Evolutionary conservation across 2,797 vertebrate genomes (phyloP).

Genomic region (Liasis olivaceus): DNA sequence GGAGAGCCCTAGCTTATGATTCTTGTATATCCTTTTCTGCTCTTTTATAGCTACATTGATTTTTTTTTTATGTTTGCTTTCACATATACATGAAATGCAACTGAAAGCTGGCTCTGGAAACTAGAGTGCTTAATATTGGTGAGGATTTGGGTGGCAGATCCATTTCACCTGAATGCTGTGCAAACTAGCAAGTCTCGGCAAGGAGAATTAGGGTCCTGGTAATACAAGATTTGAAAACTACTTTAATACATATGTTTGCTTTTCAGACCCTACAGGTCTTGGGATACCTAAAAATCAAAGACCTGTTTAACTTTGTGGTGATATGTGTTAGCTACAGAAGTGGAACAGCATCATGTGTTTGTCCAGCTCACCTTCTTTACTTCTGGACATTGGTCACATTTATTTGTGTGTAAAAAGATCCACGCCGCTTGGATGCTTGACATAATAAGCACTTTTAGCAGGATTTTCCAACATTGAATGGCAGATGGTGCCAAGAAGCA

Average conservation of each 20-base stretch:
- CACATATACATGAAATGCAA: not conserved
- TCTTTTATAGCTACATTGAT: not conserved
- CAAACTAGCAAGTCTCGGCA: not conserved
- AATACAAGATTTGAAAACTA: not conserved
- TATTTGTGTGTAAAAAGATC: not conserved
- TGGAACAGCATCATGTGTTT: conserved; percentile 45
- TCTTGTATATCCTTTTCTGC: not conserved
- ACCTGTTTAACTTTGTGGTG: not conserved
- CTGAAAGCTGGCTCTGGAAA: not conserved
- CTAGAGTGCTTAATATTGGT: not conserved
- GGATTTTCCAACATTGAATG: not conserved
- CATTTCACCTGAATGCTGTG: not conserved
- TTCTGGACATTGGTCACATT: not conserved
- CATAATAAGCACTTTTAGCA: not conserved
- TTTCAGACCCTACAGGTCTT: conserved; percentile 67
- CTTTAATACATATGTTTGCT: conserved; percentile 33
- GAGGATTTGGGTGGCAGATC: not conserved
- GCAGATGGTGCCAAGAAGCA: conserved; percentile 25
- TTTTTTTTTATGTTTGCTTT: not conserved
- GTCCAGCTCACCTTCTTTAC: conserved; percentile 52
- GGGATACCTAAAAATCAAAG: conserved; percentile 55
- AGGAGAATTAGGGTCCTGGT: too few relatives aligned
- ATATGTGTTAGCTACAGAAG: conserved; percentile 11
- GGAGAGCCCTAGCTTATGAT: not conserved
- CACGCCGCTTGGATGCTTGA: not conserved